Evolutionary conservation across 1,140 invertebrate species (phyloP).

Genomic region (Drosophila nebulosa): DNA sequence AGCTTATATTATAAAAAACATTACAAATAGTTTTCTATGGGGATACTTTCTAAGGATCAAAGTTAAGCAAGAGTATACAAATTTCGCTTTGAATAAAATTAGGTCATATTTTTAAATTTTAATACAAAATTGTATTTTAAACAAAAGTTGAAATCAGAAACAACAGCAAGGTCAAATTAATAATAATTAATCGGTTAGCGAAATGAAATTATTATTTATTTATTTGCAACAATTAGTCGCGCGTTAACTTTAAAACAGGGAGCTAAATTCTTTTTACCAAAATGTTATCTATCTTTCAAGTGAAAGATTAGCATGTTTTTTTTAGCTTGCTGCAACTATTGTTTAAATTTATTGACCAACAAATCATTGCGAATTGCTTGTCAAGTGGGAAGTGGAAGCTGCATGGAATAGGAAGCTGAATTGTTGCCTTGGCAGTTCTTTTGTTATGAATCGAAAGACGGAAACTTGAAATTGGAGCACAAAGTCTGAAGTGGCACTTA

Average conservation of each 20-base stretch:
- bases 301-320: neutral
- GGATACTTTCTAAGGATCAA: no score
- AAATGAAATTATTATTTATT: neutral
- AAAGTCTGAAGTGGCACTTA: neutral
- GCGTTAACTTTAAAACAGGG: neutral
- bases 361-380: neutral
- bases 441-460: neutral
- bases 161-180: neutral
- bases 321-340: neutral
- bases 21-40: no score
- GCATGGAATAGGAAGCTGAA: neutral
- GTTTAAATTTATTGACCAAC: constrained; percentile 2
- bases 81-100: neutral
- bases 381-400: constrained; percentile 6
- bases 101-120: neutral
- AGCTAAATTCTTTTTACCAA: no score
- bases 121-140: neutral
- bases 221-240: no score
- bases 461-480: neutral
- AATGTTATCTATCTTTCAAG: neutral
- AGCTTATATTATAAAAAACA: no score
- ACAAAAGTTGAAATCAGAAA: neutral
- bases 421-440: neutral
- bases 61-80: neutral
- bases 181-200: neutral